phyloP scores from a whole-genome alignment of 2,113 vertebrate species.

The Psilopsiagon aymara region DNA sequence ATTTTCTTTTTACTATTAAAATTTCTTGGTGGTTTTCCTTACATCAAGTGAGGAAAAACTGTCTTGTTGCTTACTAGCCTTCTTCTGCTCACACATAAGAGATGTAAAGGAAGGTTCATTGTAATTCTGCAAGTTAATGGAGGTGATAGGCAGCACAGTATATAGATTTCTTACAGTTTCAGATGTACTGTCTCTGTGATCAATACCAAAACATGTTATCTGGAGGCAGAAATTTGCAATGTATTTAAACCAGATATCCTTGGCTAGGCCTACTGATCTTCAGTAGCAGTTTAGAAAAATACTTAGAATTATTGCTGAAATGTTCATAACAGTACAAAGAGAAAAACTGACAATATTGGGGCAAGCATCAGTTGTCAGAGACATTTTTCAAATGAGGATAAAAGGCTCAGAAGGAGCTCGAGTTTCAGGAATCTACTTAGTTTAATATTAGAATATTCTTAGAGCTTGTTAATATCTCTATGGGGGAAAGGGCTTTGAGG shows the following conservation, averaged over 20 bases:
- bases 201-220: slow-evolving; percentile 21
- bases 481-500: slow-evolving; percentile 10
- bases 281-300: slow-evolving; percentile 25
- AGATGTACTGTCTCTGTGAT: background rate
- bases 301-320: slow-evolving; percentile 50
- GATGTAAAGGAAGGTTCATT: background rate
- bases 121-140: background rate
- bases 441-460: slow-evolving; percentile 50
- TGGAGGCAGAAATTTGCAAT: slow-evolving; percentile 30
- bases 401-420: slow-evolving; percentile 51
- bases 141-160: background rate
- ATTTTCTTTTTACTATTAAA: background rate
- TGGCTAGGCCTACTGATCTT: slow-evolving; percentile 4
- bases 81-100: background rate
- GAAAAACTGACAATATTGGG: background rate
- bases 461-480: slow-evolving; percentile 47
- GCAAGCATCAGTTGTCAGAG: slow-evolving; percentile 26
- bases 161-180: background rate
- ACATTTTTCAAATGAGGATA: slow-evolving; percentile 36
- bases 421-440: slow-evolving; percentile 38
- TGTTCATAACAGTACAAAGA: slow-evolving; percentile 13
- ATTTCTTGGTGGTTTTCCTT: background rate
- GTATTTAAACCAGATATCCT: slow-evolving; percentile 36
- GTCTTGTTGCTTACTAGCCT: too few relatives aligned
- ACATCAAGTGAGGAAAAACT: background rate